Conservation (phyloP, 2,797 vertebrate genomes). For the Nannoperca australis region DNA sequence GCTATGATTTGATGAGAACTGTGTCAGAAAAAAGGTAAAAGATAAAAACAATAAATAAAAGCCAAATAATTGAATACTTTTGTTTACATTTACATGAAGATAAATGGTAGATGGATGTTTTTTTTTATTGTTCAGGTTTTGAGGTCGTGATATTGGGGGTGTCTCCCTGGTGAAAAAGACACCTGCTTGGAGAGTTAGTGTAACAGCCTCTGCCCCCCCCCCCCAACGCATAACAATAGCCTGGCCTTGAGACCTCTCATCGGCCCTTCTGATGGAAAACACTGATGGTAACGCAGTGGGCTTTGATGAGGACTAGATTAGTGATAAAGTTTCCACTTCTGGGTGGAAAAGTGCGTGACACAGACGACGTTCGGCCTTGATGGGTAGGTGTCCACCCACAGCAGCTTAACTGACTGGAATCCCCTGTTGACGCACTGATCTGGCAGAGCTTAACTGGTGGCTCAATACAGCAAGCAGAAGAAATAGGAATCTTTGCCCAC, state of each 20-base stretch:
- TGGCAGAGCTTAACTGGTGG: slow-evolving; percentile 54
- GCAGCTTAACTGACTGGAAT: slow-evolving; percentile 70
- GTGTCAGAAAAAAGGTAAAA: no score
- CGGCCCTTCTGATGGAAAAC: slow-evolving; percentile 53
- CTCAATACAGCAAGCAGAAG: slow-evolving; percentile 39
- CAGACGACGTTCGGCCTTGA: slow-evolving; percentile 57
- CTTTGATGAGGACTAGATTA: slow-evolving; percentile 49
- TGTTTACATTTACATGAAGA: neutral
- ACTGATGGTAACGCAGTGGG: slow-evolving; percentile 40
- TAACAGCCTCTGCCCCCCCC: slow-evolving; percentile 19
- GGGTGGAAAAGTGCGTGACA: slow-evolving; percentile 49
- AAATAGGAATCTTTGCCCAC: slow-evolving; percentile 45
- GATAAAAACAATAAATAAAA: neutral
- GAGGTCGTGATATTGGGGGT: neutral
- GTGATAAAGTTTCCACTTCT: slow-evolving; percentile 59
- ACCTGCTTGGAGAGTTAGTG: slow-evolving; percentile 48
- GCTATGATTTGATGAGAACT: neutral
- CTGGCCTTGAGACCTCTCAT: slow-evolving; percentile 59
- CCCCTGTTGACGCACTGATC: slow-evolving; percentile 67
- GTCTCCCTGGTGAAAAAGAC: slow-evolving; percentile 31
- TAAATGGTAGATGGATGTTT: neutral
- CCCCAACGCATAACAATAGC: slow-evolving; percentile 37
- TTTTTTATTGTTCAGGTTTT: neutral
- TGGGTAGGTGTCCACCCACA: slow-evolving; percentile 61
- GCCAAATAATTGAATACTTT: neutral